These are phyloP conservation scores for Drosophila multiciliata DNA, from an alignment of 2,888 invertebrate genomes.

Conservation along the genomic window DNA sequence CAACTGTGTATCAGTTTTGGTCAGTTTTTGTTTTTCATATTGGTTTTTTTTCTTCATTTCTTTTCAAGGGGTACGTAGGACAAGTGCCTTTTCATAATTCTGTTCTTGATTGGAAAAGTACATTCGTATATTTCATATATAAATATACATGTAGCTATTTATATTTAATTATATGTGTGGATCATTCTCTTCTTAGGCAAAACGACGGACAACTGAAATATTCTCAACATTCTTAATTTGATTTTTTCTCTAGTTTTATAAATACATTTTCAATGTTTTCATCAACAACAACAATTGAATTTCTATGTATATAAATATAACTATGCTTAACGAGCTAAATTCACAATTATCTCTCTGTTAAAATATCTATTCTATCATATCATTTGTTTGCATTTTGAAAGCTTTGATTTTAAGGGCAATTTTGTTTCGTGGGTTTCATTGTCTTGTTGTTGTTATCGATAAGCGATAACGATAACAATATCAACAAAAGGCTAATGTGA, in stretches of 20 bases:
- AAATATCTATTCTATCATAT: constrained; percentile 30
- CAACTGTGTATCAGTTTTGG: constrained; percentile 34
- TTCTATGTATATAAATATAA: constrained; percentile 55
- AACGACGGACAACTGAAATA: constrained; percentile 53
- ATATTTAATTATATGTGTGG: constrained; percentile 29
- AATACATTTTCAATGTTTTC: constrained; percentile 77
- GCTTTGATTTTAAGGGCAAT: constrained; percentile 64
- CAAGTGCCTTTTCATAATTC: neutral
- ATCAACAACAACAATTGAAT: constrained; percentile 78
- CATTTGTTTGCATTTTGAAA: constrained; percentile 50
- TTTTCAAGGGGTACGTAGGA: constrained; percentile 6
- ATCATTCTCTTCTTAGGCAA: constrained; percentile 23
- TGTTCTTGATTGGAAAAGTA: constrained; percentile 19
- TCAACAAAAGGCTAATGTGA: neutral
- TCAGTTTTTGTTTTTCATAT: constrained; percentile 1
- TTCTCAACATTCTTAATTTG: constrained; percentile 60
- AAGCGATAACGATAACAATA: constrained; percentile 17
- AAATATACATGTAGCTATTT: constrained; percentile 16
- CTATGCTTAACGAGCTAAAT: constrained; percentile 68
- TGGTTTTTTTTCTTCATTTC: neutral
- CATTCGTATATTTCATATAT: constrained; percentile 17
- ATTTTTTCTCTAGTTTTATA: constrained; percentile 42
- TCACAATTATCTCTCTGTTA: constrained; percentile 61
- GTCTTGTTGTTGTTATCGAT: constrained; percentile 33
- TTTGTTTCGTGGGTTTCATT: constrained; percentile 22